Evolutionary conservation across 2,888 invertebrate genomes (phyloP).

Genomic region (Chouioia cunea): DNA sequence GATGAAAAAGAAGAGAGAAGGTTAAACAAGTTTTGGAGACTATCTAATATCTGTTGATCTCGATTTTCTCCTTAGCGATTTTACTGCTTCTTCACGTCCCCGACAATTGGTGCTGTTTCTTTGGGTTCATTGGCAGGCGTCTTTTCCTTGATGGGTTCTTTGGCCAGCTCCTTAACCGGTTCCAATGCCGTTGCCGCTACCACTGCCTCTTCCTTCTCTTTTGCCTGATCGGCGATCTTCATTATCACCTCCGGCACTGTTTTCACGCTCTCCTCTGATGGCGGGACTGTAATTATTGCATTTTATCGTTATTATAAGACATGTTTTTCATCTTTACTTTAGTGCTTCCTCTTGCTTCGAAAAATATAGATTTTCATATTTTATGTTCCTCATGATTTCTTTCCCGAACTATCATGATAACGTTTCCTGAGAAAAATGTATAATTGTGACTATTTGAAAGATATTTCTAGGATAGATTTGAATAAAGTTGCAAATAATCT

Average conservation of each 20-base stretch:
- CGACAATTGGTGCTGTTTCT: constrained; percentile 10
- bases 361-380: too few species aligned
- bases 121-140: constrained; percentile 13
- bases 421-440: too few species aligned
- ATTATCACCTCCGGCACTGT: constrained; percentile 60
- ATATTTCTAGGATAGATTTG: too few species aligned
- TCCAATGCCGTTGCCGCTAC: constrained; percentile 18
- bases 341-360: too few species aligned
- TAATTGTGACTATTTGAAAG: too few species aligned
- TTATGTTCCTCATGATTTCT: too few species aligned
- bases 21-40: not conserved
- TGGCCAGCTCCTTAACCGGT: constrained; percentile 22
- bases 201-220: constrained; percentile 43
- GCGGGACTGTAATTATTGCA: not conserved
- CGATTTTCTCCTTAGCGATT: constrained; percentile 33
- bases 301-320: constrained; percentile 18
- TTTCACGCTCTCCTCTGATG: constrained; percentile 41
- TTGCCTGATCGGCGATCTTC: constrained; percentile 63
- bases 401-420: too few species aligned
- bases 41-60: constrained; percentile 30
- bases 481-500: too few species aligned
- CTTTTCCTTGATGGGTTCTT: constrained; percentile 13
- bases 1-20: too few species aligned
- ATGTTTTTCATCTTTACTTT: not conserved
- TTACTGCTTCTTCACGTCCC: constrained; percentile 7